Percentiles rank a stretch among this genome's conserved stretches.
These are phyloP conservation scores for Physocephala rufipes DNA, from an alignment of 2,888 invertebrate species.

Conservation along the genomic window DNA sequence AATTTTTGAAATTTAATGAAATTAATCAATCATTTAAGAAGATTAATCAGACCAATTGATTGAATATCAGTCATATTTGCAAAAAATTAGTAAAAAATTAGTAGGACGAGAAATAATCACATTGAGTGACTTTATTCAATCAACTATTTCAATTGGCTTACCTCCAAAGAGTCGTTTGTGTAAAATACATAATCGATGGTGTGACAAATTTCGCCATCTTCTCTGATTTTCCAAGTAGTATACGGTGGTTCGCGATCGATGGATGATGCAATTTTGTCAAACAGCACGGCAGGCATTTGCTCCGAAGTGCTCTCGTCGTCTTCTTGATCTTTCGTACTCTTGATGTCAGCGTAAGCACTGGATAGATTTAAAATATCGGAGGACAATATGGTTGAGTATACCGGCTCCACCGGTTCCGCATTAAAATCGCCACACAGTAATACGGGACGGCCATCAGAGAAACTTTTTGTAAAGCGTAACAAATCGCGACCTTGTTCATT, in stretches of 20 bases:
- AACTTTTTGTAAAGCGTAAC: conserved; percentile 68
- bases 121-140: not conserved
- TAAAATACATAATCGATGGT: conserved; percentile 81
- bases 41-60: too few relatives aligned
- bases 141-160: conserved; percentile 49
- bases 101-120: not conserved
- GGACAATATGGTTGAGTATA: conserved; percentile 71
- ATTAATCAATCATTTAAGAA: too few relatives aligned
- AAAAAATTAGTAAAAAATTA: too few relatives aligned
- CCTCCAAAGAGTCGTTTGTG: conserved; percentile 69
- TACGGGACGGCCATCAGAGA: conserved; percentile 69
- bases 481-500: conserved; percentile 78
- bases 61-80: too few relatives aligned
- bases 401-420: conserved; percentile 77
- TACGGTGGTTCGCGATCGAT: conserved; percentile 72
- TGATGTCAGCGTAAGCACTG: conserved; percentile 69
- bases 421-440: conserved; percentile 81
- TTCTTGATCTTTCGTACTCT: conserved; percentile 49
- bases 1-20: not conserved
- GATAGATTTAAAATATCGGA: conserved; percentile 65
- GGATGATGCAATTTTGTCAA: conserved; percentile 54
- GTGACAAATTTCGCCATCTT: conserved; percentile 76
- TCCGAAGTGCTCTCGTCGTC: conserved; percentile 40
- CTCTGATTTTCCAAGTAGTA: conserved; percentile 81
- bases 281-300: conserved; percentile 41